Evolutionary conservation across 2,113 vertebrate species (phyloP), one percentile per base, ranked within the genome.

Genomic region (Perca fluviatilis): DNA sequence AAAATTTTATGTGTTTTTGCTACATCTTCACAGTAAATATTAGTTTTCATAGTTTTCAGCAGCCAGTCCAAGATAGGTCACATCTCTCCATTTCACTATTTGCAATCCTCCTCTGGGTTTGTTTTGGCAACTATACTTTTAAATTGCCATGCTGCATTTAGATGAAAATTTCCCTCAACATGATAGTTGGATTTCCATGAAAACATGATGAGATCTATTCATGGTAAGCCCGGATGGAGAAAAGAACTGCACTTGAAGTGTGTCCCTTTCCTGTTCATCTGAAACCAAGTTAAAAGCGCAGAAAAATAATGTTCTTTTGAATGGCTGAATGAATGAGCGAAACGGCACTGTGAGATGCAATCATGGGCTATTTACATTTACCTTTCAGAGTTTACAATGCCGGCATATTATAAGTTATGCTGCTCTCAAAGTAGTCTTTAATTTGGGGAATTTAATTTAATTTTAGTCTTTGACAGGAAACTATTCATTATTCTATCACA

Each of bases 111-210:
- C 49, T 40, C 51, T 66, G 53, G 27, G 65, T 53, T 73, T 50
- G 19, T 74, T 79, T 74, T 77, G 73, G 68, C 63, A 49, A 65
- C 57, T 87, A 60, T 83, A 82, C 46, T 56, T 84, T 66, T 49
- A 57, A 84, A 75, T 76, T 77, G 47, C 60, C 58, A 53, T 30
- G 33, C 71, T 78, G 43, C 68, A 82, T 86, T 66, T 54, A 58
- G 36, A 81, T 74, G 82, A 86, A 73, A 80, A 74, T 23, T 60
- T 33, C 61, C 61, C 72, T 83, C n/a, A 33, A 71, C 50, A 58
- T 85, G 80, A 82, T 88, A 86, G 77, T 86, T 86, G 75, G 75
- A 86, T 87, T 86, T 77, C 47, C 72, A 85, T 89, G 77, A 77
- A 86, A 87, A 85, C 63, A 69, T 73, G 65, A 83, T 84, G 69